Conservation (phyloP, 2,113 vertebrate species). For the Monarcha castaneiventris region DNA sequence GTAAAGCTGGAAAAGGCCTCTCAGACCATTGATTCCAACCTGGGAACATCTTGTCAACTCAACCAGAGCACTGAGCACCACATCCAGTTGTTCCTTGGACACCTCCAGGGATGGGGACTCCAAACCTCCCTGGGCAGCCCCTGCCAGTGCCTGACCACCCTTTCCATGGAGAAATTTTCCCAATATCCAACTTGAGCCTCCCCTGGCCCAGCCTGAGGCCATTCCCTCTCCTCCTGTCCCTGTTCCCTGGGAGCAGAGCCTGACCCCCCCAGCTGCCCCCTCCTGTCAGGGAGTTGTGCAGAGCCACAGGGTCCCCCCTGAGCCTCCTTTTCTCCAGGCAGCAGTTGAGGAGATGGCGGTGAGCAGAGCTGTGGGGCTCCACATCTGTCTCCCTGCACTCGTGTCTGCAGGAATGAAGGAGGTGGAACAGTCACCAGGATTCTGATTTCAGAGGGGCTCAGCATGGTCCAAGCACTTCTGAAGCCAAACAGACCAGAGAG, state of each 20-base stretch:
- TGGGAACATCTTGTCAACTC: background rate
- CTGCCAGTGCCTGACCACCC: fast-evolving
- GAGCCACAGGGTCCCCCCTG: background rate
- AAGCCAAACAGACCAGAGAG: background rate
- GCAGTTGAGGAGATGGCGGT: no score
- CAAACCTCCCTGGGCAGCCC: background rate
- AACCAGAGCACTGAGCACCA: background rate
- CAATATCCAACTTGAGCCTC: fast-evolving
- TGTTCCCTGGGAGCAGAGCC: background rate
- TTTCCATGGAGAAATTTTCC: fast-evolving
- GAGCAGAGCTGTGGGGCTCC: background rate
- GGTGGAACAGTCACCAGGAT: background rate
- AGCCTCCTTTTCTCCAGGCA: background rate
- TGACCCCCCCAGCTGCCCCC: fast-evolving
- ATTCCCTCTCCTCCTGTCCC: background rate
- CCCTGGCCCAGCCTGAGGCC: background rate
- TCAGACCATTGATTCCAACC: background rate
- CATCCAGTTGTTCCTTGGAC: background rate
- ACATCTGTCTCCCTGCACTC: background rate
- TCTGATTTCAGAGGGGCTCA: background rate
- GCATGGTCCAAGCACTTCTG: no score
- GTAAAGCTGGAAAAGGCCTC: background rate
- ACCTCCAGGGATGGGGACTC: background rate
- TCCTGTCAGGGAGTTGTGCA: background rate
- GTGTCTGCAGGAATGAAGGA: background rate